Evolutionary conservation across 2,797 vertebrate genomes (phyloP), one percentile per base, ranked within the genome.

Genomic region (Okamejei kenojei): DNA sequence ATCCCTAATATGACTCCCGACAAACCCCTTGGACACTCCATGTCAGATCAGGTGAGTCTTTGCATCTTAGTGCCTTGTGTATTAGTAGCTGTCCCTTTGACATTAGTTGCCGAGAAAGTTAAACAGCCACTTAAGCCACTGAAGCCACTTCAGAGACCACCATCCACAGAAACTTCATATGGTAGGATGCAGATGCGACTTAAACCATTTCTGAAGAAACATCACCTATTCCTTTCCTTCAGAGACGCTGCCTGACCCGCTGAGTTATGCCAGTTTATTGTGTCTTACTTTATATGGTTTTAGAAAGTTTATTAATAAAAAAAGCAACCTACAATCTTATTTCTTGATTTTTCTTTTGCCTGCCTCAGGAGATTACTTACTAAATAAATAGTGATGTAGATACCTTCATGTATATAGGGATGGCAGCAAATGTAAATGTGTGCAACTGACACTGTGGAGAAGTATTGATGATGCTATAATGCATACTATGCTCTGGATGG

Each of bases 1-100:
- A 96, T 98, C 68, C 96, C 98, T 35, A 96, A 96, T 0, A 94
- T 98, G 94, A 96, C 96, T 93, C 95, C 97, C 0, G 98, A 98
- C 94, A 98, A 98, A 93, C 94, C 97, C 90, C 96, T 97, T 0
- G 94, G 95, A 78, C 95, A 95, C 13, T 95, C 97, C 29, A 95
- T 98, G 94, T 86, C 95, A 0, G 93, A 95, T 94, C 98, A 98
- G 96, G 98, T 98, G 94, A 96, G 96, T 23, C 35, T 91, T 88
- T 88, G 84, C 8, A 65, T 7, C 15, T 32, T 10, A 15, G 21
- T 35, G 26, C 3, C 17, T 35, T 54, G n/a, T 65, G 29, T 7
- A 32, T 86, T 61, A 65, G 58, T 86, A 17, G 84, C 84, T 21
- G 29, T 19, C 4, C 32, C 35, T 11, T 38, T 7, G 35, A 21